These are phyloP conservation scores for Amphipoea lucens DNA, from an alignment of 2,888 invertebrate species.

Conservation along the genomic window DNA sequence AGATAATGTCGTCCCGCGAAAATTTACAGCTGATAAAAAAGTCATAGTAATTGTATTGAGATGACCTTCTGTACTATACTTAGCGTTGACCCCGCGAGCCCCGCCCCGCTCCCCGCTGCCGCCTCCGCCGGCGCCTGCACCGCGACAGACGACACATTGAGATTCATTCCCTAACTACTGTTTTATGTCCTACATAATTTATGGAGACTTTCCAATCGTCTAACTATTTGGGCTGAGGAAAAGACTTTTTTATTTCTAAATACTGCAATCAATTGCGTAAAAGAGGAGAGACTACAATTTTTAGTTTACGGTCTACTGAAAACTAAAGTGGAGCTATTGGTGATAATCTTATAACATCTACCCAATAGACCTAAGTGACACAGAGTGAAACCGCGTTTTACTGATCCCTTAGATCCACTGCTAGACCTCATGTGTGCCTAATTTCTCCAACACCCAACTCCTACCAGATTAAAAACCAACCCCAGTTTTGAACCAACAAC, in stretches of 20 bases:
- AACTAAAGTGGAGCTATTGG: not conserved
- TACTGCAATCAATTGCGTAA: not conserved
- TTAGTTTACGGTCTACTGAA: not conserved
- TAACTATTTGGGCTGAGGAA: slow-evolving; percentile 34
- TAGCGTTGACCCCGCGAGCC: not conserved
- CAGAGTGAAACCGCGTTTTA: not conserved
- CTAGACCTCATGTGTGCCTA: not conserved
- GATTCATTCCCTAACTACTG: slow-evolving; percentile 59
- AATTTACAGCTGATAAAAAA: not conserved
- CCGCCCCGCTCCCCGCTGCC: not conserved
- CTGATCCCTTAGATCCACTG: not conserved
- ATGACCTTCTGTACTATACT: slow-evolving; percentile 28
- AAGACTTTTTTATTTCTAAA: slow-evolving; percentile 28
- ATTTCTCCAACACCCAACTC: not conserved
- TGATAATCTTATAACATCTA: not conserved
- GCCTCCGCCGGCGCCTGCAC: slow-evolving; percentile 17
- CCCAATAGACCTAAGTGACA: not conserved
- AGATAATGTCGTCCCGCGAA: not conserved
- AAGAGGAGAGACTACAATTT: not conserved
- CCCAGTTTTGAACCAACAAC: not conserved
- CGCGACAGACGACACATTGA: slow-evolving; percentile 50
- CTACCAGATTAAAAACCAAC: not conserved
- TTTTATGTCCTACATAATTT: slow-evolving; percentile 57
- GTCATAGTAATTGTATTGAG: slow-evolving; percentile 1
- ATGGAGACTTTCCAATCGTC: slow-evolving; percentile 47